Conservation (phyloP, 2,113 vertebrate species). For the Scortum barcoo region DNA sequence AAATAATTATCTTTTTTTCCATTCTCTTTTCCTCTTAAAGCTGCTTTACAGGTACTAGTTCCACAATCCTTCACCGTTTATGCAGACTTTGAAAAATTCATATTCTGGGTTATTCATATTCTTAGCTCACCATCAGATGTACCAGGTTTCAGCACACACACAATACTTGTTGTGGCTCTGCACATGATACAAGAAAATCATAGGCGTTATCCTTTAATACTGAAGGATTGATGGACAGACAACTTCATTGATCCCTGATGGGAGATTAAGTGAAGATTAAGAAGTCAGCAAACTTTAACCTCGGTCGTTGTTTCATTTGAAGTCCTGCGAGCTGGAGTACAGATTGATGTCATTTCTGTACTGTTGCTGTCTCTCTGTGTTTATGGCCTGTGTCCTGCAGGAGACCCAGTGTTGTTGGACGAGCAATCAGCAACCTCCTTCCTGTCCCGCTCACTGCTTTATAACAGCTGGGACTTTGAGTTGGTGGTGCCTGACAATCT, state of each 20-base stretch:
- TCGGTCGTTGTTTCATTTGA: no score
- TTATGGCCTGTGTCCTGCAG: slow-evolving; percentile 27
- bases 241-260: no score
- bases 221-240: no score
- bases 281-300: no score
- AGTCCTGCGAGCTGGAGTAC: no score
- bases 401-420: slow-evolving; percentile 80
- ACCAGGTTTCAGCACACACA: no score
- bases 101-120: background rate
- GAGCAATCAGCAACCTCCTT: slow-evolving; percentile 82
- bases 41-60: background rate
- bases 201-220: no score
- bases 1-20: no score
- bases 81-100: background rate
- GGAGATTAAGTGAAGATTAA: no score
- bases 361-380: background rate
- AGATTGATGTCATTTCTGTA: background rate
- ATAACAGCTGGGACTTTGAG: slow-evolving; percentile 94
- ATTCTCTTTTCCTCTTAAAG: background rate
- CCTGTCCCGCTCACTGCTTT: slow-evolving; percentile 84
- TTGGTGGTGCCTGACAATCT: slow-evolving; percentile 85
- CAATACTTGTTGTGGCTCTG: background rate
- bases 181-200: background rate
- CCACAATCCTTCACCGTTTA: no score
- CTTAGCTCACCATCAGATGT: background rate